Evolutionary conservation across 2,888 invertebrate genomes (phyloP), one percentile per base, ranked within the genome.

Genomic region (Sarcophaga variegata): DNA sequence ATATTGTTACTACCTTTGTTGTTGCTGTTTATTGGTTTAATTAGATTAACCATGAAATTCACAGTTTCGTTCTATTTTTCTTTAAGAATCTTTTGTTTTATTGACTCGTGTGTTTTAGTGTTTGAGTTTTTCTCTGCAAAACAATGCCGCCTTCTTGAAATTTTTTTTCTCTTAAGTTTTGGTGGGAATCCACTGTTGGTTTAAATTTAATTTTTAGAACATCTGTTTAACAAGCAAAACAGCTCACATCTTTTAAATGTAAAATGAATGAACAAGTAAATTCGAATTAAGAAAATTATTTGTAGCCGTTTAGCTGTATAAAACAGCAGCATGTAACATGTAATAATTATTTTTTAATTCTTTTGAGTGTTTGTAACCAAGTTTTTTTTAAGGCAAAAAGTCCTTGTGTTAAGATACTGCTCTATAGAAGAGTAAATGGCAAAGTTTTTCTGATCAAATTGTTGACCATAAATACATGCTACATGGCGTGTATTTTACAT

Each of bases 31-130:
- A 66, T 71, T 49, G 60, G 37, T 66, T 77, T 85, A 81, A 85
- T 85, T 85, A 81, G 80, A 85, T 85, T 81, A 85, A 81, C 80
- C 80, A 76, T 80, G 80, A 84, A 69, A 71, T 78, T 83, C 66
- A 72, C 83, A 83, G 83, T 83, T 77, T 77, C 59, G 5, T 25
- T 54, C 62, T 22, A 62, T 75, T 66, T 54, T 76, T 76, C 54
- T 54, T 70, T 45, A 81, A 67, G 67, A 59, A 47, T 74, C 4
- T 25, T 74, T 25, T 72, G 20, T 78, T 83, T 71, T 72, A 72
- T 83, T 83, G 83, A 78, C 83, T 83, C 83, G 77, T 83, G 83
- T 83, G 78, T 78, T 78, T 78, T 83, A 74, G 62, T 12, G 67
- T 27, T 12, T 17, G 54, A 54, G 14, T 54, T 54, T 54, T 54